Percentiles rank a stretch among this genome's conserved stretches.
Conservation (phyloP, 2,113 vertebrate species). For the Neotoma lepida region DNA sequence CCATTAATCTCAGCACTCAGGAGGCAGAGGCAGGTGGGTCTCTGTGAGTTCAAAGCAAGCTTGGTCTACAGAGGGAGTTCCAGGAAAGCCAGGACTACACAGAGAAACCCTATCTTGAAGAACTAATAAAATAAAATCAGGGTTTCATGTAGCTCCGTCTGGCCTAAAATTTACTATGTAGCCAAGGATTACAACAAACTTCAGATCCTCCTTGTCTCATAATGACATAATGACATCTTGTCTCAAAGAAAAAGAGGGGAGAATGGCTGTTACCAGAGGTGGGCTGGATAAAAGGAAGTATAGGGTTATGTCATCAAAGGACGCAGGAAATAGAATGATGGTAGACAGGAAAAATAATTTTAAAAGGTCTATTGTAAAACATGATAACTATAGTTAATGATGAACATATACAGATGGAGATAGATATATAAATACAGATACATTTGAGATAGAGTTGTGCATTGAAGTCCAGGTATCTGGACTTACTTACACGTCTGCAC, state of each 20-base stretch:
- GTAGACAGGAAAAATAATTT: neutral
- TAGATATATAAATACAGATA: neutral
- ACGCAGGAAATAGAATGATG: neutral
- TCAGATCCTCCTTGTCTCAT: neutral
- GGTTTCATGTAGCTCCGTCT: neutral
- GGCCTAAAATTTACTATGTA: neutral
- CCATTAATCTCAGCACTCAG: neutral
- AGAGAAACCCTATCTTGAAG: neutral
- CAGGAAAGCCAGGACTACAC: neutral
- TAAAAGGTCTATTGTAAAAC: neutral
- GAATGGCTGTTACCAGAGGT: neutral
- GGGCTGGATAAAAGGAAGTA: neutral
- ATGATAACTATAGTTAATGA: neutral
- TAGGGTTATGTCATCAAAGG: neutral
- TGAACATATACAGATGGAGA: neutral
- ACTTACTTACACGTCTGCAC: neutral
- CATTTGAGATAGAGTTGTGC: neutral
- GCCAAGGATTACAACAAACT: neutral
- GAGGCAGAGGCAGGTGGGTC: neutral
- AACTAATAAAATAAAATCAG: neutral
- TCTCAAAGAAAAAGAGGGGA: neutral
- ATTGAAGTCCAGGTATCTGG: neutral
- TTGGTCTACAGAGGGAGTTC: neutral
- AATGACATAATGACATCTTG: neutral
- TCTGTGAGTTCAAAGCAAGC: neutral